Evolutionary conservation across 2,113 vertebrate species (phyloP).

Genomic region (Pelobates fuscus): DNA sequence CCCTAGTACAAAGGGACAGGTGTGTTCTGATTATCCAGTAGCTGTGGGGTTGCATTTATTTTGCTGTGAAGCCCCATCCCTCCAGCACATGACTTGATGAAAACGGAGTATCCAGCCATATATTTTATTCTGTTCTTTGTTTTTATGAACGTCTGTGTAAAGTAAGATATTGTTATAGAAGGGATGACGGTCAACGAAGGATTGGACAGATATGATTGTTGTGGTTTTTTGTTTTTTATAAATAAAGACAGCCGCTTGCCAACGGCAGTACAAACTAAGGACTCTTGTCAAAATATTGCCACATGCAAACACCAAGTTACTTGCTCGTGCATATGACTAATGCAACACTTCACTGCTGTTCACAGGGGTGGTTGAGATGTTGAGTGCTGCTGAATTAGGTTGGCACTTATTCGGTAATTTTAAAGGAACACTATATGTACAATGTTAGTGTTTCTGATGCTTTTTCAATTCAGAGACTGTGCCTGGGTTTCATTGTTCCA

Average conservation of each 20-base stretch:
- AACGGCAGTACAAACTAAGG: not conserved
- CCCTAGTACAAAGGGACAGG: not conserved
- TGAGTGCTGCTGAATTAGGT: too few relatives aligned
- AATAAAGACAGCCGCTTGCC: not conserved
- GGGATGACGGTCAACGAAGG: not conserved
- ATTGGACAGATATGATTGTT: not conserved
- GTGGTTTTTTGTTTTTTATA: not conserved
- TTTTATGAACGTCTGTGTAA: not conserved
- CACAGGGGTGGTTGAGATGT: too few relatives aligned
- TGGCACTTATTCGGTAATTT: too few relatives aligned
- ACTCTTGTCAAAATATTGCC: too few relatives aligned
- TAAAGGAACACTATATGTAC: too few relatives aligned
- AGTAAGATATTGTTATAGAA: not conserved
- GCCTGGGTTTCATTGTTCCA: too few relatives aligned
- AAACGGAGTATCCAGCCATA: not conserved
- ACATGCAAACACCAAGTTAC: too few relatives aligned
- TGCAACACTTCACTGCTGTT: too few relatives aligned
- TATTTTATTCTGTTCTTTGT: not conserved
- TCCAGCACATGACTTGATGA: not conserved
- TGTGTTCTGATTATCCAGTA: not conserved
- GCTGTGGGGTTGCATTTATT: not conserved
- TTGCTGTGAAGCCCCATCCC: not conserved
- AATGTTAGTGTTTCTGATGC: too few relatives aligned
- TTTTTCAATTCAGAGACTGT: too few relatives aligned
- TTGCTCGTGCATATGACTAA: too few relatives aligned